phyloP scores from a whole-genome alignment of 2,797 vertebrate genomes.

The Thunnus albacares region DNA sequence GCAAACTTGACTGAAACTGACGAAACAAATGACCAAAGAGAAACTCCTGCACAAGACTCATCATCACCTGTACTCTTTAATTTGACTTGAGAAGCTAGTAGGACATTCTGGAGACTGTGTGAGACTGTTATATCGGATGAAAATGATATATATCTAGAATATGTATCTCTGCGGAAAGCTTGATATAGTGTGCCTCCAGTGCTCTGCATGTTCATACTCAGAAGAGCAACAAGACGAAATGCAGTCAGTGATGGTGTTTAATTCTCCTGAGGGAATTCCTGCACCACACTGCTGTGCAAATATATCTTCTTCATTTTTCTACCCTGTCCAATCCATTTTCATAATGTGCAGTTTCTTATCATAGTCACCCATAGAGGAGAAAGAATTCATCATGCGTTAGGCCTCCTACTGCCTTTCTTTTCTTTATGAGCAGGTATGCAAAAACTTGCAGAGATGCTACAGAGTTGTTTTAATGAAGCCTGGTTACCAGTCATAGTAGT shows the following conservation, averaged over 20 bases:
- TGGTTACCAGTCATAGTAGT: not conserved
- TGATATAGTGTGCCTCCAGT: slow-evolving; percentile 17
- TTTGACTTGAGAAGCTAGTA: slow-evolving; percentile 3
- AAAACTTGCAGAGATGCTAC: not conserved
- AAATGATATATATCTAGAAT: not conserved
- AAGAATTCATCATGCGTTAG: slow-evolving; percentile 32
- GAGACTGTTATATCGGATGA: not conserved
- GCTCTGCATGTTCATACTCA: slow-evolving; percentile 31
- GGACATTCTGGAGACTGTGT: not conserved
- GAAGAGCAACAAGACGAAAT: slow-evolving; percentile 24
- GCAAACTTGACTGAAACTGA: no score
- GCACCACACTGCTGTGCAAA: slow-evolving; percentile 27
- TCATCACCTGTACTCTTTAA: not conserved
- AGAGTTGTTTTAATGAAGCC: not conserved
- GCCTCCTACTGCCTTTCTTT: slow-evolving; percentile 4
- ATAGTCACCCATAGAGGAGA: slow-evolving; percentile 17
- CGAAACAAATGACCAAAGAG: no score
- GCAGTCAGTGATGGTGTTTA: slow-evolving; percentile 28
- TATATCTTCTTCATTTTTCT: slow-evolving; percentile 38
- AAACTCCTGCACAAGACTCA: not conserved
- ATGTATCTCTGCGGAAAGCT: not conserved
- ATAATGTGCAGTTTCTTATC: slow-evolving; percentile 52
- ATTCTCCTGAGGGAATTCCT: slow-evolving; percentile 28
- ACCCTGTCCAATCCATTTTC: slow-evolving; percentile 41
- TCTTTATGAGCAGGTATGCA: slow-evolving; percentile 27